phyloP scores from a whole-genome alignment of 2,797 vertebrate genomes.

The Australoheros facetus region DNA sequence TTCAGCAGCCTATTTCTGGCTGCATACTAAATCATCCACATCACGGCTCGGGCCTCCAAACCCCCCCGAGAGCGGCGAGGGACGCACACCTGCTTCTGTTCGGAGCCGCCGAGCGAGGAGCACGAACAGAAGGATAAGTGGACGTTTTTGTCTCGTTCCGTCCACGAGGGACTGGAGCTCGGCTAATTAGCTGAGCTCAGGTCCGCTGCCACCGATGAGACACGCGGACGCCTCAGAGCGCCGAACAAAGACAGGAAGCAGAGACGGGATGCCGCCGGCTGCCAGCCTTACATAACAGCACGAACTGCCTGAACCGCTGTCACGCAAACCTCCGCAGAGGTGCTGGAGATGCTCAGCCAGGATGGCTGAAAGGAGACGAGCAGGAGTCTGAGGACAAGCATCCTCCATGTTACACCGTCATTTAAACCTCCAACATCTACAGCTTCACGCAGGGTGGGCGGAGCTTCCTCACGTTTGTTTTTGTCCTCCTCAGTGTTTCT shows the following conservation, averaged over 20 bases:
- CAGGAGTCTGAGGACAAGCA: neutral
- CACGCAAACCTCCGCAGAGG: neutral
- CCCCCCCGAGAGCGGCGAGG: constrained; percentile 15
- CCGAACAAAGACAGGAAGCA: constrained; percentile 29
- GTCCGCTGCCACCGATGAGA: neutral
- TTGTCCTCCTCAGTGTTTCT: neutral
- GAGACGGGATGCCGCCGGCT: neutral
- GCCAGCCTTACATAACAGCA: neutral
- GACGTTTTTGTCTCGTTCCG: neutral
- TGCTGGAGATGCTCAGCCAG: neutral
- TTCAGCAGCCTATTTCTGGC: constrained; percentile 50
- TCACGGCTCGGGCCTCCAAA: constrained; percentile 6
- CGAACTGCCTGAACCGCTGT: neutral
- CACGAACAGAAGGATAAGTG: constrained; percentile 8
- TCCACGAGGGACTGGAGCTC: neutral
- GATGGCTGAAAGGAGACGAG: neutral
- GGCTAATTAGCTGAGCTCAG: constrained; percentile 1
- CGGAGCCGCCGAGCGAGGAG: constrained; percentile 9
- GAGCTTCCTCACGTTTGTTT: neutral
- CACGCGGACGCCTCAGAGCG: constrained; percentile 20
- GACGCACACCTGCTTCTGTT: constrained; percentile 43
- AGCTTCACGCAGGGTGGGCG: rapidly evolving
- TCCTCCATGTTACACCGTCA: no score
- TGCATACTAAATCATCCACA: constrained; percentile 41
- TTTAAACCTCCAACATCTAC: neutral